Evolutionary conservation across 1,140 invertebrate species (phyloP).

Genomic region (Diachasma alloeum): DNA sequence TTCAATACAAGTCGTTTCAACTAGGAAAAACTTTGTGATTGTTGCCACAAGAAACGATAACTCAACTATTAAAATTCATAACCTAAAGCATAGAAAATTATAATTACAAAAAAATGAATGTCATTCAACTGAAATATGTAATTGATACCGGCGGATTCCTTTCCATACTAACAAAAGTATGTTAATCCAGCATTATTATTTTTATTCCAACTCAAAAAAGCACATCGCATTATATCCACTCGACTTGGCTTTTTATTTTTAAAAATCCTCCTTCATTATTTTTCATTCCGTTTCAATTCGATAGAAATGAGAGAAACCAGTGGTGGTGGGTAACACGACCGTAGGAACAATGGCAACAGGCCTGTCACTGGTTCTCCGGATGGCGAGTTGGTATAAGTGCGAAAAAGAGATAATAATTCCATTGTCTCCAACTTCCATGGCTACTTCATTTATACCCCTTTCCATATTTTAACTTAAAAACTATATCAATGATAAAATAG

Average conservation of each 20-base stretch:
- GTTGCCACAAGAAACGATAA: background rate
- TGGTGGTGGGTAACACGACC: background rate
- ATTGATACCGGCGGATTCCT: background rate
- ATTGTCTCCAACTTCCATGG: slow-evolving; percentile 23
- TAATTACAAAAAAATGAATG: no score
- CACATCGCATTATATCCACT: background rate
- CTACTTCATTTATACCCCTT: background rate
- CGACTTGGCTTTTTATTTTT: background rate
- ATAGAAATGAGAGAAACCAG: background rate
- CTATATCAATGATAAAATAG: background rate
- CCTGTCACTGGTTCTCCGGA: slow-evolving; percentile 4
- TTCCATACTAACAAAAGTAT: background rate
- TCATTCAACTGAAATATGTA: no score
- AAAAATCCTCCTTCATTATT: background rate
- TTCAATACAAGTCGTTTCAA: background rate
- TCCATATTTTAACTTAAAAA: background rate
- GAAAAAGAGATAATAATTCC: slow-evolving; percentile 32
- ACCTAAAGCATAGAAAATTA: background rate
- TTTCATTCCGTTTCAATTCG: slow-evolving; percentile 3
- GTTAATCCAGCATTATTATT: background rate
- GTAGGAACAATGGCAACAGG: slow-evolving; percentile 16
- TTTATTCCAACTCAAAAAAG: background rate
- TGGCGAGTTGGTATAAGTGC: slow-evolving; percentile 17
- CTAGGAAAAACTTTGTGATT: background rate
- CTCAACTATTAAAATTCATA: background rate